Evolutionary conservation across 2,888 invertebrate species (phyloP), one percentile per base, ranked within the genome.

Genomic region (Smittia sp.): DNA sequence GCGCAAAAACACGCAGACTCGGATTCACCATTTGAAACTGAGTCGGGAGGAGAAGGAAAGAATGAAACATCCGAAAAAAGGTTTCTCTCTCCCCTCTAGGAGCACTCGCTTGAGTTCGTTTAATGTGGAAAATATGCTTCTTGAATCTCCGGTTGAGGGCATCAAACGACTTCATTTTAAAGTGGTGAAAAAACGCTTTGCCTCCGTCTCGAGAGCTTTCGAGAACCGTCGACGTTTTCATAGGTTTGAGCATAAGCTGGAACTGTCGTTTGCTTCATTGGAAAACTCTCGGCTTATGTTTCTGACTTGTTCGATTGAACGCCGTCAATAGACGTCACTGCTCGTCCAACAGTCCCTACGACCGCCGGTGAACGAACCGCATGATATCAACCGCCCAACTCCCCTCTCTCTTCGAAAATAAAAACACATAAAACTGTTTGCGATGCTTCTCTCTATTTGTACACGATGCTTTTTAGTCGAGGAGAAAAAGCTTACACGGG

Each of bases 391-490:
- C 46, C 46, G n/a, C 46, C 46, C 46, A 9, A 46, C 46, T n/a
- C 46, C 13, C 46, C 46, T n/a, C 32, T 32, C 9, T 9, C 32
- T 3, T 32, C 3, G 32, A 32, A 46, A 46, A 46, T 46, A 15
- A 46, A 46, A 46, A 46, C 46, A 46, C 46, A 46, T 46, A 46
- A 46, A 46, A 46, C 46, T 46, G 46, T 46, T 46, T 46, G 46
- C 15, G 46, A 46, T 58, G 58, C 58, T 58, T 7, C 58, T 58
- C 46, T 46, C 46, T 46, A 15, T 46, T 46, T 46, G 46, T 46
- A 46, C 15, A n/a, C 46, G 46, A 46, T 46, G 46, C 46, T 46
- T 39, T 39, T 46, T 46, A 32, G 46, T 46, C n/a, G 22, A 22
- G 58, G 58, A 46, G 58, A 22, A 58, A 22, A 58, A 58, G 18